Percentiles rank a stretch among this genome's conserved stretches.
phyloP scores from a whole-genome alignment of 2,797 vertebrate genomes.

The Leptodactylus fallax region DNA sequence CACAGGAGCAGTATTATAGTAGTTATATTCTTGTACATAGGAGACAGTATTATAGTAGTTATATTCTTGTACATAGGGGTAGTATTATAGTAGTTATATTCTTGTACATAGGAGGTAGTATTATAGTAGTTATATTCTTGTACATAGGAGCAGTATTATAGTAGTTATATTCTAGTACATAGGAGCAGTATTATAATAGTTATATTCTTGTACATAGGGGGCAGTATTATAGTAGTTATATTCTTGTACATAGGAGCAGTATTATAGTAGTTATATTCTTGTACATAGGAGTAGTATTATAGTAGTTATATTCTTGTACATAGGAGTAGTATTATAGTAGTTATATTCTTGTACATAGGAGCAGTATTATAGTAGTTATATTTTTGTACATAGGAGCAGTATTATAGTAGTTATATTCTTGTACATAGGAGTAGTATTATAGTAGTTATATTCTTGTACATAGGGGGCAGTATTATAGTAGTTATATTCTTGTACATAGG shows the following conservation, averaged over 20 bases:
- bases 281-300: neutral
- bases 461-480: too few species aligned
- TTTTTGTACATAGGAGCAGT: too few species aligned
- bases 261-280: slow-evolving; percentile 3
- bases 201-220: too few species aligned
- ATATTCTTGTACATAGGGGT: too few species aligned
- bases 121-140: slow-evolving; percentile 4
- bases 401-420: too few species aligned
- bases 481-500: too few species aligned
- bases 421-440: too few species aligned
- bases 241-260: neutral
- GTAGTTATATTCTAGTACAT: neutral
- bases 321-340: neutral
- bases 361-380: slow-evolving; percentile 4
- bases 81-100: slow-evolving; percentile 23
- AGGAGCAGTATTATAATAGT: slow-evolving; percentile 2
- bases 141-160: slow-evolving; percentile 3
- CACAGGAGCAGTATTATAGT: too few species aligned
- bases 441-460: too few species aligned
- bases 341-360: neutral
- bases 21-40: too few species aligned
- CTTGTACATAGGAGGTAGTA: neutral
- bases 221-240: too few species aligned
- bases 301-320: neutral
- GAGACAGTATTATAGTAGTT: too few species aligned